phyloP scores from a whole-genome alignment of 1,140 invertebrate genomes.

The Lepidurus apus region DNA sequence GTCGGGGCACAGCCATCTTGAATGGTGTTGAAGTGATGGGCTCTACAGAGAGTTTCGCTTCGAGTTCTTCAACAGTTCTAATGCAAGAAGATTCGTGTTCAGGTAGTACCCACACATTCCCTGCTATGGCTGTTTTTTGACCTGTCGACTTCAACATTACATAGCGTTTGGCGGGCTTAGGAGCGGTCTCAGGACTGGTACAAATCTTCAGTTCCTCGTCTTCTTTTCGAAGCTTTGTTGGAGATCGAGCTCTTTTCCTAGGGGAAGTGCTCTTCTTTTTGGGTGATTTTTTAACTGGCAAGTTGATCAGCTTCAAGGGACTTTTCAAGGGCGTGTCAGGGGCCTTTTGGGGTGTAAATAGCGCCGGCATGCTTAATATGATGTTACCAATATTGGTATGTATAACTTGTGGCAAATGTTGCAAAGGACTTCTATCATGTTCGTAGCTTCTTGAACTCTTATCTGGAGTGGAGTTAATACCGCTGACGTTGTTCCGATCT shows the following conservation, averaged over 20 bases:
- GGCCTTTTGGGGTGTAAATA: conserved; percentile 16
- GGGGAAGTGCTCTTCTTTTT: conserved; percentile 31
- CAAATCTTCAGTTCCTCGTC: too few species aligned
- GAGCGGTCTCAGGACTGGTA: not conserved
- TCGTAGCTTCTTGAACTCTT: not conserved
- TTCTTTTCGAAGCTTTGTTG: not conserved
- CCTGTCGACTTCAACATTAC: not conserved
- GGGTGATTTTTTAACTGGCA: not conserved
- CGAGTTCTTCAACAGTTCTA: not conserved
- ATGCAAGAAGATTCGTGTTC: not conserved
- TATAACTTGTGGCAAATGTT: not conserved
- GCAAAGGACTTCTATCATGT: not conserved
- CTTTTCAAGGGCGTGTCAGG: not conserved
- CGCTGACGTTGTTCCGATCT: too few species aligned
- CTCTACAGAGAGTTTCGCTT: not conserved
- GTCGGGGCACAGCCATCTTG: not conserved
- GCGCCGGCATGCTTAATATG: conserved; percentile 30
- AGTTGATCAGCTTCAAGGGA: conserved; percentile 1
- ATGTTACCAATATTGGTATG: conserved; percentile 13
- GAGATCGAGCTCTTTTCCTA: not conserved
- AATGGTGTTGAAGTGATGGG: not conserved
- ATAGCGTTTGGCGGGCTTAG: not conserved
- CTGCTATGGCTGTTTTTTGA: not conserved
- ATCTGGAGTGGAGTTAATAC: too few species aligned
- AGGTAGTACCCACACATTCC: not conserved